Percentiles rank a stretch among this genome's conserved stretches.
phyloP scores from a whole-genome alignment of 2,113 vertebrate species.

The Malurus cyaneus region DNA sequence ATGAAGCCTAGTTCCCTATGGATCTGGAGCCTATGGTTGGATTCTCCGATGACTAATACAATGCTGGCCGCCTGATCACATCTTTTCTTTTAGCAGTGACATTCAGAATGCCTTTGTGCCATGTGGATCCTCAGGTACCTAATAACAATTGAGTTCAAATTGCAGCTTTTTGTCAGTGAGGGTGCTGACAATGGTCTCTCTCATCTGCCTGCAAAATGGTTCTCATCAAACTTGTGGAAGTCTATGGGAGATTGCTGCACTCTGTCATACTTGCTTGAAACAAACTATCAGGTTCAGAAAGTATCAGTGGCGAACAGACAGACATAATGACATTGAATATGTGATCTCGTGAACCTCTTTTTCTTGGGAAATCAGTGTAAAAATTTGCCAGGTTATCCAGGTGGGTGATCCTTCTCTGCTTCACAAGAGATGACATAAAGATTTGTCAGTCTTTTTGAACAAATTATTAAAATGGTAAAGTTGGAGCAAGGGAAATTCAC shows the following conservation, averaged over 20 bases:
- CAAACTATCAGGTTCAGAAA: background rate
- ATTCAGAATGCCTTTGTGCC: slow-evolving; percentile 18
- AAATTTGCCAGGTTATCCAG: background rate
- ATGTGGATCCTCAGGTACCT: background rate
- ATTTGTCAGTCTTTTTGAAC: background rate
- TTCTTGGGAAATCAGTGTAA: background rate
- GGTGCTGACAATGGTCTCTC: background rate
- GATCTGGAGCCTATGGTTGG: slow-evolving; percentile 29
- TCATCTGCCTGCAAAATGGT: background rate
- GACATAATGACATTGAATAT: background rate
- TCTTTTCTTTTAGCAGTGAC: slow-evolving; percentile 24
- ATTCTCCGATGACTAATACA: slow-evolving; percentile 52
- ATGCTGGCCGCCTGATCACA: background rate
- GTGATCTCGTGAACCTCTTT: background rate
- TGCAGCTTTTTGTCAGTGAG: slow-evolving; percentile 1
- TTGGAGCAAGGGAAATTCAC: background rate
- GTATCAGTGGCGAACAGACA: background rate
- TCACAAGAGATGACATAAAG: background rate
- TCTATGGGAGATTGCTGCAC: background rate
- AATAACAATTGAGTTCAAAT: slow-evolving; percentile 6
- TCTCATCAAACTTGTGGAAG: slow-evolving; percentile 21
- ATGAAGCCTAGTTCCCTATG: slow-evolving; percentile 47
- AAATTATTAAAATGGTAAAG: background rate
- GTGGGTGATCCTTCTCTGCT: background rate
- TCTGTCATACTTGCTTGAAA: slow-evolving; percentile 9